Evolutionary conservation across 2,113 vertebrate genomes (phyloP).

Genomic region (Paratilapia polleni): DNA sequence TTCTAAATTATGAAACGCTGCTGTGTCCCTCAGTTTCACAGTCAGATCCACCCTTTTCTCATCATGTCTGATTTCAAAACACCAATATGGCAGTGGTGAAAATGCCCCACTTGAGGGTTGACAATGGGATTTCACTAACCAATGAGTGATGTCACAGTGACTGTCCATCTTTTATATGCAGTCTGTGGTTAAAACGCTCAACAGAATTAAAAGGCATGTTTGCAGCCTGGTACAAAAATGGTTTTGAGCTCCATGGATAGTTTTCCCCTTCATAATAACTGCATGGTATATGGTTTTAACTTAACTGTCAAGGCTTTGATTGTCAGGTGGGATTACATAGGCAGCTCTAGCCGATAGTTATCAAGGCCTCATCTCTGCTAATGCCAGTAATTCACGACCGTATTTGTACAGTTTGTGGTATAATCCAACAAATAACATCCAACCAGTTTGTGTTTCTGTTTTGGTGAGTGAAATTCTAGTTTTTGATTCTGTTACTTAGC

Average conservation of each 20-base stretch:
- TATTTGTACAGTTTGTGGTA: background rate
- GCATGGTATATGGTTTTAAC: background rate
- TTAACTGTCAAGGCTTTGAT: background rate
- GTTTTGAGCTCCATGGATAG: background rate
- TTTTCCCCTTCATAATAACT: accelerated
- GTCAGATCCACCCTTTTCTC: background rate
- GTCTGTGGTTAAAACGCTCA: background rate
- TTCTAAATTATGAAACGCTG: background rate
- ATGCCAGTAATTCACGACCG: background rate
- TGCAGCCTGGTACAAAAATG: background rate
- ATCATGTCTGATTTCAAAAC: background rate
- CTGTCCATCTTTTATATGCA: accelerated
- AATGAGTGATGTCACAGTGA: background rate
- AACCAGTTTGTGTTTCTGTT: background rate
- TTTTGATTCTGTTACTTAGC: background rate
- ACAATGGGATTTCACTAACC: background rate
- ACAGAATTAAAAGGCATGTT: too few relatives aligned
- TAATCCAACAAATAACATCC: background rate
- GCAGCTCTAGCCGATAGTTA: background rate
- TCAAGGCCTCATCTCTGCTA: background rate
- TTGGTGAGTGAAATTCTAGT: accelerated
- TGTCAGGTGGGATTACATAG: background rate
- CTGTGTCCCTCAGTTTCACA: background rate
- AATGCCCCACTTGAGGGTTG: background rate
- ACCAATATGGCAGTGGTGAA: background rate